Conservation (phyloP, 2,888 invertebrate genomes). For the Oxyteleia sp. region DNA sequence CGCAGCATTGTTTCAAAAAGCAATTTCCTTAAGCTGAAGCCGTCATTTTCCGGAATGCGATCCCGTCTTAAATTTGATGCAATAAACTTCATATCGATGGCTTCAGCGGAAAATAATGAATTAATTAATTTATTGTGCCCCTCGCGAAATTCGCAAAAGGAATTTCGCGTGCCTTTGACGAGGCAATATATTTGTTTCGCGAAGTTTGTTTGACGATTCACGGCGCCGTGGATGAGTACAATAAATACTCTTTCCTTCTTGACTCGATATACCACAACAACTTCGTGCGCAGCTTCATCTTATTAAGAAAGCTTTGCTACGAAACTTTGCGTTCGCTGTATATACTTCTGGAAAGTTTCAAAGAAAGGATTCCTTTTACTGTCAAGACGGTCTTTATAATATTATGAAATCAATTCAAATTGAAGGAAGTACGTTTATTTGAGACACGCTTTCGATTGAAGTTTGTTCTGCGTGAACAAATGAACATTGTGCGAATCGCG, state of each 20-base stretch:
- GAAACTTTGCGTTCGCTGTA: conserved; percentile 49
- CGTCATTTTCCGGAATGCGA: conserved; percentile 17
- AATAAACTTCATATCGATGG: conserved; percentile 37
- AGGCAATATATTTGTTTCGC: conserved; percentile 58
- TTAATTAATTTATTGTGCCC: conserved; percentile 53
- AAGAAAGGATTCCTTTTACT: conserved; percentile 56
- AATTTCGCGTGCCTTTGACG: conserved; percentile 51
- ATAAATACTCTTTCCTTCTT: conserved; percentile 61
- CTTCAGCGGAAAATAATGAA: conserved; percentile 45
- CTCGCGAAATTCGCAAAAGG: conserved; percentile 29
- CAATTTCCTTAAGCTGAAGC: conserved; percentile 12
- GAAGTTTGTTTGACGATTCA: conserved; percentile 65
- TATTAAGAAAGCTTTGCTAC: conserved; percentile 56
- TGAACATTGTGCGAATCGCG: conserved; percentile 19
- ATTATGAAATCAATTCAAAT: conserved; percentile 61
- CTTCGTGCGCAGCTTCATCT: conserved; percentile 50
- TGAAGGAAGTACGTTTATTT: conserved; percentile 48
- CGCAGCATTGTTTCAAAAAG: conserved; percentile 22
- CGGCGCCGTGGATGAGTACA: conserved; percentile 47
- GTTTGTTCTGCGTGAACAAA: conserved; percentile 45
- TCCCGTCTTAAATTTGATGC: conserved; percentile 19
- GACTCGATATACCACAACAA: conserved; percentile 59
- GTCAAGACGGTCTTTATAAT: conserved; percentile 49
- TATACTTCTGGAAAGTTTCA: conserved; percentile 56
- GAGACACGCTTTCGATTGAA: conserved; percentile 45